phyloP scores from a whole-genome alignment of 2,797 vertebrate species.

The Mareca strepera region DNA sequence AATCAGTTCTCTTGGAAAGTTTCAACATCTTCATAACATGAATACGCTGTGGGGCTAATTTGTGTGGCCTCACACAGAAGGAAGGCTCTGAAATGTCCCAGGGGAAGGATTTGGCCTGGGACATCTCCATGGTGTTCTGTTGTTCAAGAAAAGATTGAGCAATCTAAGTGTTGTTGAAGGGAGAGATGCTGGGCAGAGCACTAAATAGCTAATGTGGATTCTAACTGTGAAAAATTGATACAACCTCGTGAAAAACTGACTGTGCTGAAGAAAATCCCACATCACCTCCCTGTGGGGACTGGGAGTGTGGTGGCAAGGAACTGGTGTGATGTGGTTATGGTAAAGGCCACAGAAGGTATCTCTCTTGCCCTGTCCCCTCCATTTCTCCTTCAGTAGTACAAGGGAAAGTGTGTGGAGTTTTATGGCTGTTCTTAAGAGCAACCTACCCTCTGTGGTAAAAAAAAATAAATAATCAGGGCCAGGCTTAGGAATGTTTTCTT shows the following conservation, averaged over 20 bases:
- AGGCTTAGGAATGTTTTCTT: background rate
- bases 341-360: background rate
- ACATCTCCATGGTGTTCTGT: background rate
- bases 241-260: background rate
- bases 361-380: accelerated
- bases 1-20: background rate
- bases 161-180: background rate
- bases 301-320: background rate
- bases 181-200: background rate
- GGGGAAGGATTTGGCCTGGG: background rate
- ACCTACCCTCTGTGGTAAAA: background rate
- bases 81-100: accelerated
- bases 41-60: accelerated
- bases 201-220: background rate
- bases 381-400: background rate
- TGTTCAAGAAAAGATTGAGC: background rate
- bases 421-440: background rate
- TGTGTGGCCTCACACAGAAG: background rate
- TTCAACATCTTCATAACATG: accelerated
- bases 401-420: background rate
- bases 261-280: background rate
- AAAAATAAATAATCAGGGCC: background rate
- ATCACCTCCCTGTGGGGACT: background rate
- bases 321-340: background rate
- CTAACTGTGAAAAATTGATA: background rate